A percentile compares a stretch with the other conserved stretches of the same genome.
Evolutionary conservation across 1,140 invertebrate species (phyloP).

Genomic region (Neotoxoptera formosana): DNA sequence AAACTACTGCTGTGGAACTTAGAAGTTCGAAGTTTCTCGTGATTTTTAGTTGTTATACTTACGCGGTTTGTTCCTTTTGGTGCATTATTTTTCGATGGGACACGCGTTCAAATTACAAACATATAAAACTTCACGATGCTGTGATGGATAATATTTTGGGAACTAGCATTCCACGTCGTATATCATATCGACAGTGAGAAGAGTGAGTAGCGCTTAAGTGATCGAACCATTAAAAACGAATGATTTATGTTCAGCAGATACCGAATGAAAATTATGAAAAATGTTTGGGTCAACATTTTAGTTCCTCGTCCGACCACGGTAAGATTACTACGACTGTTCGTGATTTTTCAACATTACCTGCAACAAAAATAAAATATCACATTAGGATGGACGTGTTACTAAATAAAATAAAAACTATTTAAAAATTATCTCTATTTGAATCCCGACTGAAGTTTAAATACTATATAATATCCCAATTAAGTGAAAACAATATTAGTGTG

Average conservation of each 20-base stretch:
- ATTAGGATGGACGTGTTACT: not conserved
- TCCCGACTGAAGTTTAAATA: not conserved
- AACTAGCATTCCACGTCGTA: slow-evolving; percentile 3
- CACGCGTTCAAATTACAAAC: not conserved
- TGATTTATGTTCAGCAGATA: slow-evolving; percentile 37
- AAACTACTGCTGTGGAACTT: not conserved
- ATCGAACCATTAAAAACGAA: slow-evolving; percentile 42
- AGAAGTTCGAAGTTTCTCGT: not conserved
- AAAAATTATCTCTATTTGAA: not conserved
- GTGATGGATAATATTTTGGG: slow-evolving; percentile 41
- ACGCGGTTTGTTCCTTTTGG: too few relatives aligned
- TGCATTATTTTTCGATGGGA: not conserved
- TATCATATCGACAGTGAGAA: slow-evolving; percentile 36
- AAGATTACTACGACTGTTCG: not conserved
- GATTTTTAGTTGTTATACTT: not conserved
- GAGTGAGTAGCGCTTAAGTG: slow-evolving; percentile 31
- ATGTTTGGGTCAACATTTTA: not conserved
- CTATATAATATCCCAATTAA: not conserved
- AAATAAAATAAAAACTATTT: not conserved
- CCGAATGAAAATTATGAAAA: slow-evolving; percentile 42
- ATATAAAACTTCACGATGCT: not conserved
- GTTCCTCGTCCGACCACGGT: not conserved
- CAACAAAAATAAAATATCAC: slow-evolving; percentile 34
- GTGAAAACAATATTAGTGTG: not conserved
- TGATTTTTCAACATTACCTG: slow-evolving; percentile 50